Evolutionary conservation across 2,797 vertebrate species (phyloP).

Genomic region (Phyllotis vaccarum): DNA sequence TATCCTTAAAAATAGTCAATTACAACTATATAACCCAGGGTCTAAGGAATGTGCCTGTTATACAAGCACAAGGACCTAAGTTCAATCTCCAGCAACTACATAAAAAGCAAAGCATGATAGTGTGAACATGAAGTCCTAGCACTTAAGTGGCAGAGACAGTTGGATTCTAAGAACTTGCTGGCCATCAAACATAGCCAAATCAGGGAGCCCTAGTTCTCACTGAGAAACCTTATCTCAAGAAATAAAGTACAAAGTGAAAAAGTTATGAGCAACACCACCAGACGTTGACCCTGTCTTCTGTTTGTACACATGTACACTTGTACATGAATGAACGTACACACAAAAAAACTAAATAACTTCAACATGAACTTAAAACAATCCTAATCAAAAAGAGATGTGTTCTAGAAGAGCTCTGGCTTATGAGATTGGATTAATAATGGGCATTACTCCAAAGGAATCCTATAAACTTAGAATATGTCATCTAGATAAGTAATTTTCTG

Average conservation of each 20-base stretch:
- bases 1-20: not conserved
- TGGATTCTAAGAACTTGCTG: not conserved
- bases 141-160: not conserved
- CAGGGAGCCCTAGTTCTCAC: not conserved
- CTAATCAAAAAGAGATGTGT: not conserved
- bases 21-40: not conserved
- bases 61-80: not conserved
- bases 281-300: not conserved
- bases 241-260: not conserved
- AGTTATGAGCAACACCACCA: not conserved
- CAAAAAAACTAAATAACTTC: not conserved
- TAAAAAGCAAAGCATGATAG: not conserved
- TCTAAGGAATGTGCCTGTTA: not conserved
- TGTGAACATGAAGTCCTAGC: not conserved
- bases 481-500: not conserved
- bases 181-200: not conserved
- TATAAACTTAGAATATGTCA: not conserved
- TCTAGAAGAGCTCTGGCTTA: not conserved
- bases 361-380: conserved; percentile 1
- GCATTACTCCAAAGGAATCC: not conserved
- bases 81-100: not conserved
- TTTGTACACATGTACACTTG: not conserved
- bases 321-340: not conserved
- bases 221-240: not conserved
- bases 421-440: not conserved